Evolutionary conservation across 1,140 invertebrate species (phyloP), one percentile per base, ranked within the genome.

Genomic region (Drosophila subpulchrella): DNA sequence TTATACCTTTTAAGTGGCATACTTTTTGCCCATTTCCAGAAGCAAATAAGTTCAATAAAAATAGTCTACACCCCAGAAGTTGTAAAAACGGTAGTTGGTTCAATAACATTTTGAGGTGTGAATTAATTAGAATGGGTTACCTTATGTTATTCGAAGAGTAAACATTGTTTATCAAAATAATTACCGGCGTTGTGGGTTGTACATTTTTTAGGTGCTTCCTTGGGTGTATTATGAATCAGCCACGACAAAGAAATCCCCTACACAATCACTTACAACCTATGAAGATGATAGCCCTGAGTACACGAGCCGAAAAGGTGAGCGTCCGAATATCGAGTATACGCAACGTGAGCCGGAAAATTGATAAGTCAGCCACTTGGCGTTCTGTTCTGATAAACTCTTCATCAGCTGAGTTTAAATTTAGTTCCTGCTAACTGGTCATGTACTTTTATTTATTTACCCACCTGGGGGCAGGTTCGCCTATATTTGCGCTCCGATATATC

Each of bases 261-360:
- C 20, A 15, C 62, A 54, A 68, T 68, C 63, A 58, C 24, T 71
- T 48, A 41, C 42, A 47, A 39, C 20, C 36, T 13, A 41, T 41
- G 41, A 36, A 3, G 36, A 39, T 32, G 50, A 67, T 48, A 46
- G 36, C n/a, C 20, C 42, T 11, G 30, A 46, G 48, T 27, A 36
- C 62, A 70, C 62, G 61, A 70, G 63, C 30, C 62, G 32, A 32
- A n/a, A 15, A 32, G 30, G 61, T 67, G 65, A 51, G 51, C 24
- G 30, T 50, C 47, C 36, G 7, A 44, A 66, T 57, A 77, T 84
- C 56, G 50, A 74, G 73, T 66, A 80, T 84, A 84, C 81, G 76
- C 76, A 72, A 46, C 24, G 66, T 73, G 58, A 7, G 50, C 62
- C 30, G 34, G 12, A 32, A 11, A 32, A 36, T 24, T 46, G 47